These are phyloP conservation scores for Lepisosteus oculatus DNA, from an alignment of 2,113 vertebrate genomes.

Conservation along the genomic window DNA sequence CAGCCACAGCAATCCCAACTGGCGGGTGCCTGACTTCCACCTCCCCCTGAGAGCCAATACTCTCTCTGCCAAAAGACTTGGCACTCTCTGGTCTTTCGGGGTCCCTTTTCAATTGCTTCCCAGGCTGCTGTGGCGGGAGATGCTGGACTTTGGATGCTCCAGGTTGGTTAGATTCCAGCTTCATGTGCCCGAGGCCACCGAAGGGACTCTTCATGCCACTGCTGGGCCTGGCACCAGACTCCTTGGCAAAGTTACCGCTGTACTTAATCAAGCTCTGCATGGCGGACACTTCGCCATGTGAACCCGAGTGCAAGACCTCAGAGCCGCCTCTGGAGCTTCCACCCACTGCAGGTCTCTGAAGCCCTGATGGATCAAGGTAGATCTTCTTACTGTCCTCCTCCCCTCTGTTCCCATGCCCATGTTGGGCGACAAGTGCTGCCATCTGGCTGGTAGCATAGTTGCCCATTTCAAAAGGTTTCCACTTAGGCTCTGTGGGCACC, in stretches of 20 bases:
- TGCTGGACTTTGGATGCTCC: conserved; percentile 62
- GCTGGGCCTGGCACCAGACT: conserved; percentile 66
- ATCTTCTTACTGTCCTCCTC: conserved; percentile 84
- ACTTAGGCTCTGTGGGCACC: conserved; percentile 69
- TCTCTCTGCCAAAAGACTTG: conserved; percentile 82
- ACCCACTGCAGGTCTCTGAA: conserved; percentile 60
- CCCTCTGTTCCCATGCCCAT: conserved; percentile 72
- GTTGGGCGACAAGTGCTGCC: conserved; percentile 85
- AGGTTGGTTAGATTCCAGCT: conserved; percentile 55
- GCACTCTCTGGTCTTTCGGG: conserved; percentile 86
- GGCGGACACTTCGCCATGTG: conserved; percentile 78
- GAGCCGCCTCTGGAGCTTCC: conserved; percentile 36
- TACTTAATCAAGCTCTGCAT: conserved; percentile 98
- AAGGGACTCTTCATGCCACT: conserved; percentile 81
- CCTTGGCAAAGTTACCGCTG: conserved; percentile 88
- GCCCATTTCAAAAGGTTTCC: conserved; percentile 86
- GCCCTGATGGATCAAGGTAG: conserved; percentile 68
- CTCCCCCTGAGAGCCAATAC: conserved; percentile 74
- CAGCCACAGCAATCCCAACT: conserved; percentile 90
- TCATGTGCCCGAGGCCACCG: conserved; percentile 83
- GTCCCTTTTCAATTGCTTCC: conserved; percentile 82
- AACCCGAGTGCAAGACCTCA: conserved; percentile 40
- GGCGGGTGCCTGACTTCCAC: conserved; percentile 91
- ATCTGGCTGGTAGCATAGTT: conserved; percentile 90
- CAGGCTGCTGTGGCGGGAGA: conserved; percentile 57